Base-by-base conservation (phyloP, 2,888 invertebrate genomes). In the Abscondita cerata region DNA sequence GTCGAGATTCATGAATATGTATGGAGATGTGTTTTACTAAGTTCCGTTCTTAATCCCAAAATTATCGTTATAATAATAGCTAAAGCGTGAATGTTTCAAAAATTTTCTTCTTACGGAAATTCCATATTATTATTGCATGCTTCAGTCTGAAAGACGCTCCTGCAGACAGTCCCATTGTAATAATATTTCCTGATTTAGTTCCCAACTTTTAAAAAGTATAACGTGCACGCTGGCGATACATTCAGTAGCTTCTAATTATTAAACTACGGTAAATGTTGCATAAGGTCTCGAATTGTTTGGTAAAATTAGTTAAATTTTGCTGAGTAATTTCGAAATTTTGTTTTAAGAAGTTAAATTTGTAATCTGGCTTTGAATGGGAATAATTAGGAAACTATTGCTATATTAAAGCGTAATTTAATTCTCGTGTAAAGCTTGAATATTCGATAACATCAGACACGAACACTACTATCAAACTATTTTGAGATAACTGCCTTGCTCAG, bases 1-100 rank as follows among this genome's bases (percentile, higher is more conserved):
- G 53, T 62, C 52, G 61, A 47, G 62, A 64, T 65, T 69, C 73
- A 75, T 75, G 73, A 75, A 75, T 75, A 75, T 75, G 74, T 72
- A 75, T 74, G 70, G 60, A 68, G 63, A 72, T 71, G 71, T 74
- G 72, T 72, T 73, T 73, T 63, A 71, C 68, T 66, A 73, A 74
- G 68, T 73, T 73, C 67, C 67, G 66, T 62, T 47, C 59, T 68
- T 71, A 75, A 73, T 72, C 72, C 73, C 70, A 67, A 73, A 74
- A 73, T 73, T 72, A 74, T 72, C 75, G 68, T 72, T 72, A 66
- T 66, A 64, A 66, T 70, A 72, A 69, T 70, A 65, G 65, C 59
- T 52, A 64, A 63, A 68, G 65, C 68, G 65, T 64, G 68, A 64
- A 52, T 52, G 55, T 68, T 63, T 64, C 65, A 66, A 63, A 66